Evolutionary conservation across 2,113 vertebrate genomes (phyloP).

Genomic region (Sinocyclocheilus anophthalmus): DNA sequence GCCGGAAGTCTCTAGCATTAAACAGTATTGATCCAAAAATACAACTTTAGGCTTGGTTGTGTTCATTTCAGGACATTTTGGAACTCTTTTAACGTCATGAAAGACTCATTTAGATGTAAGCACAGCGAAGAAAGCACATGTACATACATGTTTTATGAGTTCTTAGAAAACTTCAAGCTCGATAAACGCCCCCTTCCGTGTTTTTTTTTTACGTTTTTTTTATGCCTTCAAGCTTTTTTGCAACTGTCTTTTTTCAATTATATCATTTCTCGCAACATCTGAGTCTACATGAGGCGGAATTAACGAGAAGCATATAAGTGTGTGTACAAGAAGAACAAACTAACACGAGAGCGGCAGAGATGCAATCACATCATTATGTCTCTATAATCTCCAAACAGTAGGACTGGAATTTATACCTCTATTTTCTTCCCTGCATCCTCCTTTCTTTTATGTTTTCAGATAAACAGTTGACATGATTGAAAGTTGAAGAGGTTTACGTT

Average conservation of each 20-base stretch:
- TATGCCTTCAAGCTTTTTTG: slow-evolving; percentile 5
- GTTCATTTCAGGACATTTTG: background rate
- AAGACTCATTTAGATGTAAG: no score
- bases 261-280: slow-evolving; percentile 40
- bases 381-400: slow-evolving; percentile 23
- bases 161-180: slow-evolving; percentile 23
- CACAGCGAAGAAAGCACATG: background rate
- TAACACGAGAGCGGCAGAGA: background rate
- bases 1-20: no score
- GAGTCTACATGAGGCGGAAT: slow-evolving; percentile 46
- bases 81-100: background rate
- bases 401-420: slow-evolving; percentile 1
- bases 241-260: slow-evolving; percentile 18
- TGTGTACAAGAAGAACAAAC: background rate
- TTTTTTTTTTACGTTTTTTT: slow-evolving; percentile 42
- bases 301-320: slow-evolving; percentile 31
- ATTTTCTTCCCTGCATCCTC: background rate
- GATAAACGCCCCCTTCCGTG: slow-evolving; percentile 35
- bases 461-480: background rate
- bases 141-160: background rate
- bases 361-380: slow-evolving; percentile 13
- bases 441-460: background rate
- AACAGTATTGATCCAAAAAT: background rate
- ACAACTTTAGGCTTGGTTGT: background rate
- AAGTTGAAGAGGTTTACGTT: slow-evolving; percentile 4